A percentile compares a stretch with the other conserved stretches of the same genome.
Evolutionary conservation across 1,140 invertebrate species (phyloP).

Genomic region (Zaprionus kolodkinae): DNA sequence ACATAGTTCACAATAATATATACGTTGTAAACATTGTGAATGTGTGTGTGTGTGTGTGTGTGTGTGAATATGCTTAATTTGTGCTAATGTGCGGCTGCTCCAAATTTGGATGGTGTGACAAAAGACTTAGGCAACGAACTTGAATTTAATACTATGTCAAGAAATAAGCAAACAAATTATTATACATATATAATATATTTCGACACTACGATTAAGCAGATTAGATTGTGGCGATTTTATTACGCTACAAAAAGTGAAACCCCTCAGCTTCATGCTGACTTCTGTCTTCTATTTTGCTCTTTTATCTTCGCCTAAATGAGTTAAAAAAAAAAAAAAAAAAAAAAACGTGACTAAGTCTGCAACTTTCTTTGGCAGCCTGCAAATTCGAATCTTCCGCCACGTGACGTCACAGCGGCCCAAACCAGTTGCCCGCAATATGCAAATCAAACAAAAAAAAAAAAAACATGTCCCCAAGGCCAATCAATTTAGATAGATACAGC

Average conservation of each 20-base stretch:
- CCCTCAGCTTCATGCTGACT: constrained; percentile 46
- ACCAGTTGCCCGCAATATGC: constrained; percentile 49
- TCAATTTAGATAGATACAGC: constrained; percentile 29
- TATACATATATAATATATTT: background rate
- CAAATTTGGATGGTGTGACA: constrained; percentile 36
- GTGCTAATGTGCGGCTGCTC: constrained; percentile 58
- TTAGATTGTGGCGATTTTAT: constrained; percentile 7
- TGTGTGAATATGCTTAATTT: constrained; percentile 47
- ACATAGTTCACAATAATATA: constrained; percentile 23
- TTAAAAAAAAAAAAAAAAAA: constrained; percentile 20
- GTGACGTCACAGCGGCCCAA: constrained; percentile 48
- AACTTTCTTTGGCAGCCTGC: constrained; percentile 50
- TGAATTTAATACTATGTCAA: constrained; percentile 27
- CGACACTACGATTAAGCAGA: background rate
- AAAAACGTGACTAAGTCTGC: constrained; percentile 62
- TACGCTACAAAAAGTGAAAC: constrained; percentile 45
- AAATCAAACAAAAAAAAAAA: constrained; percentile 29
- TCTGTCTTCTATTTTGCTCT: constrained; percentile 16
- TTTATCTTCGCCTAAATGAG: constrained; percentile 36
- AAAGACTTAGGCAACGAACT: constrained; percentile 80
- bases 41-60: constrained; percentile 16
- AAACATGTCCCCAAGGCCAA: constrained; percentile 57
- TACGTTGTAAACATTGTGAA: background rate
- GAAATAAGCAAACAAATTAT: background rate
- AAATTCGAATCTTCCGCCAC: constrained; percentile 47